phyloP scores from a whole-genome alignment of 2,797 vertebrate genomes.

The Hozukius guyotensis region DNA sequence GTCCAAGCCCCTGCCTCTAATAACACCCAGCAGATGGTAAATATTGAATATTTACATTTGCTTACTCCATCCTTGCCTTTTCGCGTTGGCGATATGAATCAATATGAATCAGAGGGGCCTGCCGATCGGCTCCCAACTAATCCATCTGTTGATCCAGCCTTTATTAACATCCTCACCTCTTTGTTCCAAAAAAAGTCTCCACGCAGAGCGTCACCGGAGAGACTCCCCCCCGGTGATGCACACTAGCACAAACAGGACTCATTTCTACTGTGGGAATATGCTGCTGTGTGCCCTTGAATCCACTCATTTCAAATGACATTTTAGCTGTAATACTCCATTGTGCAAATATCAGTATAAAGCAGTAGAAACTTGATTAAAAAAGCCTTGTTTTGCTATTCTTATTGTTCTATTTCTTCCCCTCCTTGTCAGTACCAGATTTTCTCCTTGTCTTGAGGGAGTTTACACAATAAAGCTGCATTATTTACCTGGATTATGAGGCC shows the following conservation, averaged over 20 bases:
- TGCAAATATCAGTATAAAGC: constrained; percentile 61
- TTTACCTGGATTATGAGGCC: constrained; percentile 75
- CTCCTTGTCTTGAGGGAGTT: constrained; percentile 58
- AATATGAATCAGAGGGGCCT: constrained; percentile 72
- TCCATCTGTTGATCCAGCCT: constrained; percentile 77
- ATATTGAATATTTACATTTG: constrained; percentile 89
- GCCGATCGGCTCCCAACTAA: constrained; percentile 58
- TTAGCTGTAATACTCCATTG: constrained; percentile 46
- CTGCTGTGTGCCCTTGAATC: constrained; percentile 34
- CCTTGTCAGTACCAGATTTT: neutral
- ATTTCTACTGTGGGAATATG: constrained; percentile 10
- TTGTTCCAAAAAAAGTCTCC: constrained; percentile 63
- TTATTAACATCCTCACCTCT: constrained; percentile 77
- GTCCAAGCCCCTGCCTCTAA: constrained; percentile 79
- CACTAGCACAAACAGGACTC: constrained; percentile 16
- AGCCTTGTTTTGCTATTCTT: constrained; percentile 36
- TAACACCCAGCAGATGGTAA: constrained; percentile 82
- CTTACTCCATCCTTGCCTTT: constrained; percentile 77
- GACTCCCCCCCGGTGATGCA: neutral
- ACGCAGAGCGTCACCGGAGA: constrained; percentile 18
- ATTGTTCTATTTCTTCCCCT: constrained; percentile 28
- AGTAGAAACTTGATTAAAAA: constrained; percentile 62
- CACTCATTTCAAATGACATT: constrained; percentile 67
- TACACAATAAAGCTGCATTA: constrained; percentile 68
- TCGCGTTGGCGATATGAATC: constrained; percentile 76